Percentiles rank a stretch among this genome's conserved stretches.
phyloP scores from a whole-genome alignment of 2,888 invertebrate species.

The Platynereis dumerilii region DNA sequence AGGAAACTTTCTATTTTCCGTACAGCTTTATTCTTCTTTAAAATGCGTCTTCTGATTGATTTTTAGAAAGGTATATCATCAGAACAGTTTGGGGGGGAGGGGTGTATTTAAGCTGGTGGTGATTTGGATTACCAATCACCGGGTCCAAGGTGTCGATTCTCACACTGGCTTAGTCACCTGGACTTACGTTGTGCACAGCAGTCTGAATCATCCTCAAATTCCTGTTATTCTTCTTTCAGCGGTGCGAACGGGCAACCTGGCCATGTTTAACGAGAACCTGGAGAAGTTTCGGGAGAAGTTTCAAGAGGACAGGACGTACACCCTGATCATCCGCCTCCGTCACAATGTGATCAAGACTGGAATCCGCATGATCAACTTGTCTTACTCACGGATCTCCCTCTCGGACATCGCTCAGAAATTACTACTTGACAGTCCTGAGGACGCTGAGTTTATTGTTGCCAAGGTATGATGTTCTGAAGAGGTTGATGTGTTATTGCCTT shows the following conservation, averaged over 20 bases:
- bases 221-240: constrained; percentile 56
- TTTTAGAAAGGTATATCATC: too few relatives aligned
- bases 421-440: constrained; percentile 91
- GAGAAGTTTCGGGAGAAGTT: constrained; percentile 91
- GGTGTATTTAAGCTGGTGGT: too few relatives aligned
- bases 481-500: background rate
- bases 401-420: constrained; percentile 93
- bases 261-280: constrained; percentile 90
- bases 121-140: too few relatives aligned
- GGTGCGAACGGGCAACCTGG: constrained; percentile 92
- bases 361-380: constrained; percentile 91
- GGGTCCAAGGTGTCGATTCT: too few relatives aligned
- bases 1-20: too few relatives aligned
- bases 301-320: constrained; percentile 92
- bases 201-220: too few relatives aligned
- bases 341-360: constrained; percentile 99
- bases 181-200: too few relatives aligned
- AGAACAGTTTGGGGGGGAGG: too few relatives aligned
- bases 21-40: too few relatives aligned
- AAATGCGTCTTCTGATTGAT: too few relatives aligned
- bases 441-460: constrained; percentile 98
- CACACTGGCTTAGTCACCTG: too few relatives aligned
- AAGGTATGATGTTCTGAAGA: constrained; percentile 70
- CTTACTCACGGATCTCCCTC: constrained; percentile 95
- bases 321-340: constrained; percentile 90